A percentile compares a stretch with the other conserved stretches of the same genome.
Conservation (phyloP, 2,113 vertebrate genomes). For the Myrmecophaga tridactyla region DNA sequence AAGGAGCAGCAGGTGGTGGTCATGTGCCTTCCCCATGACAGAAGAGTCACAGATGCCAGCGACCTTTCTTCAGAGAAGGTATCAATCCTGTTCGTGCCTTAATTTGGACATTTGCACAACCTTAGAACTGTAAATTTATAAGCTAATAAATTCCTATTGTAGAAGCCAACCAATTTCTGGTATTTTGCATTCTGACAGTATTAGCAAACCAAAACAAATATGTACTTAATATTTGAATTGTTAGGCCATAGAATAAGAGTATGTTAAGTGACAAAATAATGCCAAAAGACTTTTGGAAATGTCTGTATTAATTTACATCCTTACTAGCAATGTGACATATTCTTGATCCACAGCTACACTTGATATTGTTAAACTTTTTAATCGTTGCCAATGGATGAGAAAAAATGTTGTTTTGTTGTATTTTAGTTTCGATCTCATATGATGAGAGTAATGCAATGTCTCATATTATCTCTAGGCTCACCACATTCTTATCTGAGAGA, state of each 20-base stretch:
- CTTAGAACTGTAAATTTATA: too few relatives aligned
- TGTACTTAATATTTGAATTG: not conserved
- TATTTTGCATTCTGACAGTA: too few relatives aligned
- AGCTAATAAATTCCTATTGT: too few relatives aligned
- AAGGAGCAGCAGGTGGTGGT: too few relatives aligned
- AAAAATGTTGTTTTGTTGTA: not conserved
- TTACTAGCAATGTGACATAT: not conserved
- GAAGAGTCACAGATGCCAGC: too few relatives aligned
- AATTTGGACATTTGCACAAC: too few relatives aligned
- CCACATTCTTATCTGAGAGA: too few relatives aligned
- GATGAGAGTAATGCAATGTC: not conserved
- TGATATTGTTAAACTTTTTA: not conserved
- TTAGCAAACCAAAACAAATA: too few relatives aligned
- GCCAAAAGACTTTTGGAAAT: not conserved
- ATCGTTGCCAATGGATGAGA: not conserved
- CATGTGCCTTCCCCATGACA: too few relatives aligned
- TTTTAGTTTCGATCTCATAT: not conserved
- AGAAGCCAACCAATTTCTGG: too few relatives aligned
- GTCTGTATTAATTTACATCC: not conserved
- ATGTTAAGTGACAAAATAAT: not conserved
- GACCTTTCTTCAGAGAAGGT: too few relatives aligned
- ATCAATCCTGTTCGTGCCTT: too few relatives aligned
- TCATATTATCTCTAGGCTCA: not conserved
- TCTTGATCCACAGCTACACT: not conserved
- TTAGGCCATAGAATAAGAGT: fast-evolving